Conservation (phyloP, 2,888 invertebrate species). For the Allygus modestus region DNA sequence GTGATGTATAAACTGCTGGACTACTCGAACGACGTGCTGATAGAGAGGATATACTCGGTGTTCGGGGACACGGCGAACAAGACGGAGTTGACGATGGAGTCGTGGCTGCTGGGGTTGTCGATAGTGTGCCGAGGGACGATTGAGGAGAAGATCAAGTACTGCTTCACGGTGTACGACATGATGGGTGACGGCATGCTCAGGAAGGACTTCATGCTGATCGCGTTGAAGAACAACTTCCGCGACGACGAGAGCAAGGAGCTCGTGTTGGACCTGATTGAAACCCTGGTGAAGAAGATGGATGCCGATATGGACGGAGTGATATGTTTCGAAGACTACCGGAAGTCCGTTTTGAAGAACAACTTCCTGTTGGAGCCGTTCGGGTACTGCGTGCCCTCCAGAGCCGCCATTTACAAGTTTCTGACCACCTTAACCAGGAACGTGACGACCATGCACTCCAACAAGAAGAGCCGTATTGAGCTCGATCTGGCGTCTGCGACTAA, state of each 20-base stretch:
- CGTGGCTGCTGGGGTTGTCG: constrained; percentile 60
- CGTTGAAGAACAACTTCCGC: constrained; percentile 44
- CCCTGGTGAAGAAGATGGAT: constrained; percentile 60
- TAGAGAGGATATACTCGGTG: constrained; percentile 61
- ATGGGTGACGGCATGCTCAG: constrained; percentile 56
- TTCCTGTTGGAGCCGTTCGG: constrained; percentile 52
- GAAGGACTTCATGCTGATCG: constrained; percentile 58
- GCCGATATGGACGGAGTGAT: constrained; percentile 56
- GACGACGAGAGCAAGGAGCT: constrained; percentile 60
- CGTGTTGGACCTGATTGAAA: constrained; percentile 55
- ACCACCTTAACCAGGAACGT: constrained; percentile 50
- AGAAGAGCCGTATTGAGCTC: not conserved
- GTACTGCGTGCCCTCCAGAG: not conserved
- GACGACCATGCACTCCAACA: constrained; percentile 53
- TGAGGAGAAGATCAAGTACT: constrained; percentile 56
- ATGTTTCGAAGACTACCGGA: constrained; percentile 47
- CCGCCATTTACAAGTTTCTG: constrained; percentile 57
- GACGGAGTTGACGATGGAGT: constrained; percentile 54
- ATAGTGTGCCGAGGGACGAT: constrained; percentile 52
- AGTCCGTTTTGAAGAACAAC: constrained; percentile 46
- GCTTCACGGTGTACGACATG: constrained; percentile 62
- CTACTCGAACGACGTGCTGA: constrained; percentile 55
- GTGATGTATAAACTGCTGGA: constrained; percentile 53
- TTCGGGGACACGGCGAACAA: constrained; percentile 55
- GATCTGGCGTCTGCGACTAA: not conserved